Base-by-base conservation (phyloP, 2,797 vertebrate genomes). In the Labroides dimidiatus region DNA sequence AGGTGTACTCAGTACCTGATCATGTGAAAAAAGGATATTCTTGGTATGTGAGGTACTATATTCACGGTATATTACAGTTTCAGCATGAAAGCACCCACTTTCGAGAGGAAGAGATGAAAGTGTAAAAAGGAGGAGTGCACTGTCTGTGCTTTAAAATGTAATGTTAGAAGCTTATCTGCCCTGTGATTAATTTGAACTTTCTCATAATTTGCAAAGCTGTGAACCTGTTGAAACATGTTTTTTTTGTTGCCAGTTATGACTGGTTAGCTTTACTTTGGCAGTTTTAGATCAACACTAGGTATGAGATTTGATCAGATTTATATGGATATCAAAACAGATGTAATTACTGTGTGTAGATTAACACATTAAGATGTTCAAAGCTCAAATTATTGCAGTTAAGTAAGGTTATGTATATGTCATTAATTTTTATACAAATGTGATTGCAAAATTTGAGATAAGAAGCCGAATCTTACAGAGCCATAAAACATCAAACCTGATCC, bases 1-100 rank as follows among this genome's bases (percentile, higher is more conserved):
- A 76, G 65, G 52, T 80, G 61, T 59, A 62, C 24, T 37, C 54
- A 27, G 30, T 11, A 58, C 17, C 54, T 77, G 39, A 8, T 60
- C 33, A 54, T 50, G 44, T 66, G 11, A 69, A 69, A 74, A 74
- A 39, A 33, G 55, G 80, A 77, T 76, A 64, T 48, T 41, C 39
- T 56, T 69, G 82, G 73, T 80, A 77, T 85, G 75, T 74, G 45
- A 64, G 62, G 69, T 50, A 23, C 30, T 76, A 72, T 79, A 81
- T 81, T 79, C 66, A 78, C 23, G 37, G 62, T 44, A 73, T 81
- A 60, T 73, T 58, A 54, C 49, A 52, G 51, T 49, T 76, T 55
- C 36, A 44, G n/a, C 48, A 72, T 81, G 57, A 83, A 80, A 81
- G 64, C 23, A 50, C 63, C 81, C 10, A 68, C n/a, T 67, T 43